Evolutionary conservation across 2,113 vertebrate species (phyloP).

Genomic region (Chionomys nivalis): DNA sequence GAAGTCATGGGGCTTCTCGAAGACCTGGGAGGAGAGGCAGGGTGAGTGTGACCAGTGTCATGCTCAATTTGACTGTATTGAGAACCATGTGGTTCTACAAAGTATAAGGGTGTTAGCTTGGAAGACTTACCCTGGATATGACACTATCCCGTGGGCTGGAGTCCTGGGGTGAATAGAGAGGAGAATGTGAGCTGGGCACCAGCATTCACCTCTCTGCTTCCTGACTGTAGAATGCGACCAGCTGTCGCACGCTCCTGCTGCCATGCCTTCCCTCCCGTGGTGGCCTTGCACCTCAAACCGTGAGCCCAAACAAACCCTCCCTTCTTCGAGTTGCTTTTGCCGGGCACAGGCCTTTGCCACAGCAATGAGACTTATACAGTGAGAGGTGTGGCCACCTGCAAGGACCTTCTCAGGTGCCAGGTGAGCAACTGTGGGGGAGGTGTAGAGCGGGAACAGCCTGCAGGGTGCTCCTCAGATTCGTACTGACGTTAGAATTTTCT

Average conservation of each 20-base stretch:
- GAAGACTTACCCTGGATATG: neutral
- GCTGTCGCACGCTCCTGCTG: neutral
- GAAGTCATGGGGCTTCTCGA: slow-evolving; percentile 70
- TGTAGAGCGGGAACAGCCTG: neutral
- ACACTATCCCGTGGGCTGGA: neutral
- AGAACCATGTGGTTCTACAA: neutral
- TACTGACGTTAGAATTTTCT: neutral
- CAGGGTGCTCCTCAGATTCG: neutral
- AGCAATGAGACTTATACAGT: neutral
- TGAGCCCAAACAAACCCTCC: neutral
- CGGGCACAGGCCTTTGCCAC: neutral
- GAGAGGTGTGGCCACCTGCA: neutral
- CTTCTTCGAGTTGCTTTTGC: neutral
- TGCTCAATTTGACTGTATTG: neutral
- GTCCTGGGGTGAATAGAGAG: neutral
- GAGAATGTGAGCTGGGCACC: neutral
- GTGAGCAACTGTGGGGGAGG: neutral
- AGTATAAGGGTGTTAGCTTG: neutral
- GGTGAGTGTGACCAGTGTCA: neutral
- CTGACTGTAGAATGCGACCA: neutral
- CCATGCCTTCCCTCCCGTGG: neutral
- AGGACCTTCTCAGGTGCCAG: neutral
- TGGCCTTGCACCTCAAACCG: neutral
- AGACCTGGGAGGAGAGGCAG: slow-evolving; percentile 76
- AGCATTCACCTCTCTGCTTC: neutral